phyloP scores from a whole-genome alignment of 2,888 invertebrate species.

The Emmelina monodactyla region DNA sequence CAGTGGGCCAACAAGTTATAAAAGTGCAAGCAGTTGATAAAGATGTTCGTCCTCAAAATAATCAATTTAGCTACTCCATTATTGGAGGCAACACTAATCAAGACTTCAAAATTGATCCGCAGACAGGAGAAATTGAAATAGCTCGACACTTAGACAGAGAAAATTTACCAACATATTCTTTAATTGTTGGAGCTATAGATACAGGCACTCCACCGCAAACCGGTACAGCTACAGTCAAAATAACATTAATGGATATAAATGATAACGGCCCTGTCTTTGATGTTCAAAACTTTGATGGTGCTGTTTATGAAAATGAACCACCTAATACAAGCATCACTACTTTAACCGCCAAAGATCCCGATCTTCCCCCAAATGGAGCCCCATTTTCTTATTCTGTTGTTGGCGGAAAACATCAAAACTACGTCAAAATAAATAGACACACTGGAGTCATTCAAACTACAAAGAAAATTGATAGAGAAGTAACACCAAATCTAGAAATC shows the following conservation, averaged over 20 bases:
- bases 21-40: conserved; percentile 89
- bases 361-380: conserved; percentile 88
- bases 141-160: conserved; percentile 82
- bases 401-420: conserved; percentile 79
- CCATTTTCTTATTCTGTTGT: conserved; percentile 85
- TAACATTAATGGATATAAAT: conserved; percentile 86
- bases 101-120: conserved; percentile 87
- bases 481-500: conserved; percentile 76
- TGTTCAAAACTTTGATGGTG: conserved; percentile 73
- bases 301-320: conserved; percentile 87
- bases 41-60: conserved; percentile 89
- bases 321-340: conserved; percentile 84
- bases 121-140: conserved; percentile 83
- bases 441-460: conserved; percentile 83
- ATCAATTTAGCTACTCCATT: conserved; percentile 90
- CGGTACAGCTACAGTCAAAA: conserved; percentile 85
- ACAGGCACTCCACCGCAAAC: conserved; percentile 90
- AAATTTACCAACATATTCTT: conserved; percentile 73
- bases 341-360: conserved; percentile 87
- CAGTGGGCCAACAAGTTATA: conserved; percentile 75
- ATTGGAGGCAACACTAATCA: conserved; percentile 84
- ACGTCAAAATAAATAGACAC: conserved; percentile 79
- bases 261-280: conserved; percentile 91
- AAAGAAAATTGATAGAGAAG: conserved; percentile 82
- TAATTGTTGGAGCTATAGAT: conserved; percentile 88